Conservation (phyloP, 2,113 vertebrate genomes). For the Daphoenositta chrysoptera region DNA sequence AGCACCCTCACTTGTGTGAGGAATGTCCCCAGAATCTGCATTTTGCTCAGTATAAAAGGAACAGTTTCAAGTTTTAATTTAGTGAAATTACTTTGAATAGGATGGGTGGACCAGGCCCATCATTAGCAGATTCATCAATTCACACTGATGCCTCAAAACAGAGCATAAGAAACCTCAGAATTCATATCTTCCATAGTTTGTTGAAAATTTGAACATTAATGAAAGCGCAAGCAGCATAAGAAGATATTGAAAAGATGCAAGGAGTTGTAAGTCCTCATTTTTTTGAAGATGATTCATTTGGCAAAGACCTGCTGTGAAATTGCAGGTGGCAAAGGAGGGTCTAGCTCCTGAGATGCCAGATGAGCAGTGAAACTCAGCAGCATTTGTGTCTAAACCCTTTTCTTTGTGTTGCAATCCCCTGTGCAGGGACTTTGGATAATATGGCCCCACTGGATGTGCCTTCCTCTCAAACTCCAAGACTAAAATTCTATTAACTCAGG, state of each 20-base stretch:
- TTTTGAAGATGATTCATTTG: neutral
- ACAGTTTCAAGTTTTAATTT: neutral
- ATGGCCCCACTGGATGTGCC: neutral
- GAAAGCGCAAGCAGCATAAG: neutral
- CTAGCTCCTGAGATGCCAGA: neutral
- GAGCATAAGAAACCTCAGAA: neutral
- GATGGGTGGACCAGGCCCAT: neutral
- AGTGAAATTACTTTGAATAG: neutral
- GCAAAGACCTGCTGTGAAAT: neutral
- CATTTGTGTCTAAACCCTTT: neutral
- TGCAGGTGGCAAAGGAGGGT: neutral
- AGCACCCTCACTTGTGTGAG: neutral
- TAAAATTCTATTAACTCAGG: neutral
- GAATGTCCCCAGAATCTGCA: neutral
- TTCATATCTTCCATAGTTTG: neutral
- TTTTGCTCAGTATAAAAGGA: neutral
- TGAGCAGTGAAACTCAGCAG: neutral
- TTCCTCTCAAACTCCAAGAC: neutral
- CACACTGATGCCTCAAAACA: neutral
- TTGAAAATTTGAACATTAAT: neutral
- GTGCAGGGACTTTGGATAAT: neutral
- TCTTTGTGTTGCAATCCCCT: neutral
- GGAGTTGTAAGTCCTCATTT: neutral
- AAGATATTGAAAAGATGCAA: neutral
- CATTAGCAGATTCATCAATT: neutral